phyloP scores from a whole-genome alignment of 1,140 invertebrate species.

The Brachionus calyciflorus region DNA sequence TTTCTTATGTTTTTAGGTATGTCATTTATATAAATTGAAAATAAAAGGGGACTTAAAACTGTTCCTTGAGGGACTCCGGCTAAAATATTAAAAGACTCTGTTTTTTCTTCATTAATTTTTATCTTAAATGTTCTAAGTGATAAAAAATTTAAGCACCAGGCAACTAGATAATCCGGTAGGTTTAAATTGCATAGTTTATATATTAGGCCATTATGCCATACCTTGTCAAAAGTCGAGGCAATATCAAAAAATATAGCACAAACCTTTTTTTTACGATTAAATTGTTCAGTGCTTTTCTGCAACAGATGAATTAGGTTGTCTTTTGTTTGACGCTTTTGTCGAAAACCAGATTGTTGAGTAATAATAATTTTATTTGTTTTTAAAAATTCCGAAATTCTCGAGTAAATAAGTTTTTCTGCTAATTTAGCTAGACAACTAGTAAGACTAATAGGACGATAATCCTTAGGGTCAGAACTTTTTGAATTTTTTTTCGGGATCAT shows the following conservation, averaged over 20 bases:
- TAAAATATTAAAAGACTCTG: background rate
- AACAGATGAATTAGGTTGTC: background rate
- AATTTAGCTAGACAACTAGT: background rate
- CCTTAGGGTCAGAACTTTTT: background rate
- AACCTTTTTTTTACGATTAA: constrained; percentile 4
- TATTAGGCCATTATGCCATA: background rate
- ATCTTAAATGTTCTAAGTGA: background rate
- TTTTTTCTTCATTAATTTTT: background rate
- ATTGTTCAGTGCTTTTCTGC: background rate
- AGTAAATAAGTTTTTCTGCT: background rate
- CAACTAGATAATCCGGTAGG: background rate
- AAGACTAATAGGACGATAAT: background rate
- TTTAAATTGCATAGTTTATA: background rate
- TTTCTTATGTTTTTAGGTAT: background rate
- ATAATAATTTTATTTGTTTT: background rate
- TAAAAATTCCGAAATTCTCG: background rate
- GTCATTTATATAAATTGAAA: background rate
- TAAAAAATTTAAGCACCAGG: background rate
- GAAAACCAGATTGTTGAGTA: background rate
- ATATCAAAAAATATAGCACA: constrained; percentile 11
- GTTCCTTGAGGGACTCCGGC: background rate
- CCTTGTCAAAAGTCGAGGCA: background rate
- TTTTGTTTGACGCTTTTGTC: background rate
- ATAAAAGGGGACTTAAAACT: background rate
- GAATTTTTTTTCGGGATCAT: background rate